These are phyloP conservation scores for Hiodon alosoides DNA, from an alignment of 2,113 vertebrate species.

Conservation along the genomic window DNA sequence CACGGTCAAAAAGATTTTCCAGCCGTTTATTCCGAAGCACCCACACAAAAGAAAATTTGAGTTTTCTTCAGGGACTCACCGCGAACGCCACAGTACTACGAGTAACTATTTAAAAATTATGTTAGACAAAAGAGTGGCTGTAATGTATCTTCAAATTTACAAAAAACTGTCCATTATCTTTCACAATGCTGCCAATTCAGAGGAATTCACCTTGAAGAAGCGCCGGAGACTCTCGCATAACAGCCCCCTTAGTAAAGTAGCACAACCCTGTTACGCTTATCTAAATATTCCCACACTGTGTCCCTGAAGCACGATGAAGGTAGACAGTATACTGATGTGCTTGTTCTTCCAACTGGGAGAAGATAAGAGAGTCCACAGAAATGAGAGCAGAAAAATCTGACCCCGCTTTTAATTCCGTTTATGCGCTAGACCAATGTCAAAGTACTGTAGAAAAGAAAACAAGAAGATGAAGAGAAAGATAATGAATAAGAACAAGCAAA, in stretches of 20 bases:
- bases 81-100: background rate
- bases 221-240: background rate
- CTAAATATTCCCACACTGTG: conserved; percentile 34
- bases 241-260: no score
- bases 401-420: background rate
- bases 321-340: conserved; percentile 6
- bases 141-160: no score
- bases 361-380: conserved; percentile 23
- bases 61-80: no score
- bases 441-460: background rate
- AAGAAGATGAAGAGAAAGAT: background rate
- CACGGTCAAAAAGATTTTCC: background rate
- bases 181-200: background rate
- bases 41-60: no score
- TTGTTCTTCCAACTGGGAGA: conserved; percentile 20
- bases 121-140: no score
- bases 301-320: conserved; percentile 17
- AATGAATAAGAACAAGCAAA: background rate
- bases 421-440: background rate
- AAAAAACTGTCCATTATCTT: background rate
- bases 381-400: background rate
- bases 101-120: no score
- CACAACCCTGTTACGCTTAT: conserved; percentile 2
- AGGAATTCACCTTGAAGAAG: conserved; percentile 22
- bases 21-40: no score